Percentiles rank a stretch among this genome's conserved stretches.
phyloP scores from a whole-genome alignment of 1,140 invertebrate species.

The Drosophila takahashii region DNA sequence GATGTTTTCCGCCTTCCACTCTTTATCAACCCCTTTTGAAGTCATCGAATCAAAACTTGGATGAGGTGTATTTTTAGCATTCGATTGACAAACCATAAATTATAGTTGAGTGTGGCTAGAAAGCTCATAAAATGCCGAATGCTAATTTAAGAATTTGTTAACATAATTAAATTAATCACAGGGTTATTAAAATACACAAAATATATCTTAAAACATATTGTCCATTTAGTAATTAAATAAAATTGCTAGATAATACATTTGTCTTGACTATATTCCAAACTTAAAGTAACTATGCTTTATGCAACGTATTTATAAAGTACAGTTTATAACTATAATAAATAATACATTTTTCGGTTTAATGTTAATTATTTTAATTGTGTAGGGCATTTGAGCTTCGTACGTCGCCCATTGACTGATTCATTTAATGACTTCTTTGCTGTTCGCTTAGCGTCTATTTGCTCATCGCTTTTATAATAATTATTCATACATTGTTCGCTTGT shows the following conservation, averaged over 20 bases:
- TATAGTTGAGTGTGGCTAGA: background rate
- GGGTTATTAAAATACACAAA: background rate
- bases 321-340: background rate
- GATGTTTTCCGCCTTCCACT: constrained; percentile 47
- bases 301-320: too few relatives aligned
- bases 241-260: too few relatives aligned
- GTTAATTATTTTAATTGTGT: background rate
- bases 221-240: too few relatives aligned
- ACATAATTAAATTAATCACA: background rate
- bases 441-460: constrained; percentile 53
- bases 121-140: background rate
- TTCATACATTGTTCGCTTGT: constrained; percentile 57
- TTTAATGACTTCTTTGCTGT: constrained; percentile 40
- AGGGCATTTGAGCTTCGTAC: constrained; percentile 29
- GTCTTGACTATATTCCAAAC: too few relatives aligned
- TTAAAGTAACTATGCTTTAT: too few relatives aligned
- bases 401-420: constrained; percentile 1
- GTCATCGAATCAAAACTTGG: constrained; percentile 24
- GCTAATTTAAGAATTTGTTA: background rate
- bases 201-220: background rate
- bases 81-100: constrained; percentile 7
- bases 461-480: constrained; percentile 65
- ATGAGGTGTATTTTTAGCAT: constrained; percentile 16
- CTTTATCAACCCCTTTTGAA: constrained; percentile 40
- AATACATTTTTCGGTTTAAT: background rate